A percentile compares a stretch with the other conserved stretches of the same genome.
These are phyloP conservation scores for Phyto melanocephala DNA, from an alignment of 2,888 invertebrate genomes.

Conservation along the genomic window DNA sequence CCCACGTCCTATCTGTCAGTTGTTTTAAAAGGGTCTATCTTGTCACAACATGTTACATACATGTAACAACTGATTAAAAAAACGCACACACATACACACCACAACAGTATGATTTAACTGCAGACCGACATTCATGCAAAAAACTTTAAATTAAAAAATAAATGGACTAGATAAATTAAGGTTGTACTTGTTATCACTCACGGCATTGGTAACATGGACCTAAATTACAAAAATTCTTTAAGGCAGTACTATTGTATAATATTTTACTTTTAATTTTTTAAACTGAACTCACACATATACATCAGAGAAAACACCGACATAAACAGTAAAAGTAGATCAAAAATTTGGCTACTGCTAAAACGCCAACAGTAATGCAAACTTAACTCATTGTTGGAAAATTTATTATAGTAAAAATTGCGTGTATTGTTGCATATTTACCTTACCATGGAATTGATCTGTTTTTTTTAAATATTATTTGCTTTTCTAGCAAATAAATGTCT, in stretches of 20 bases:
- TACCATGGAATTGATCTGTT: background rate
- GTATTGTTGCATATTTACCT: background rate
- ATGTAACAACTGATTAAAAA: slow-evolving; percentile 46
- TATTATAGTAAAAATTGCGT: slow-evolving; percentile 32
- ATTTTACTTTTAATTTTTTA: background rate
- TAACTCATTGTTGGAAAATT: slow-evolving; percentile 43
- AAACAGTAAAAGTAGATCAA: slow-evolving; percentile 52
- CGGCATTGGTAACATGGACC: slow-evolving; percentile 10
- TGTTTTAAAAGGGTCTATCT: slow-evolving; percentile 61
- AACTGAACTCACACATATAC: background rate
- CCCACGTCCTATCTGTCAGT: slow-evolving; percentile 63
- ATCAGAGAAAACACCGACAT: slow-evolving; percentile 1
- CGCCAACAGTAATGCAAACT: slow-evolving; percentile 48
- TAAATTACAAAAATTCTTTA: background rate
- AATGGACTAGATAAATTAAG: slow-evolving; percentile 13
- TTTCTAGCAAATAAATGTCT: slow-evolving; percentile 52
- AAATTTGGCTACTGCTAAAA: slow-evolving; percentile 46
- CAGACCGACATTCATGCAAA: background rate
- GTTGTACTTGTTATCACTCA: slow-evolving; percentile 22
- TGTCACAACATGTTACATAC: slow-evolving; percentile 55
- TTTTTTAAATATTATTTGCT: slow-evolving; percentile 1
- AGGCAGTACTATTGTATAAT: background rate
- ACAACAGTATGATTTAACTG: slow-evolving; percentile 15
- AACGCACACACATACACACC: background rate
- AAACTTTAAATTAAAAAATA: slow-evolving; percentile 4